phyloP scores from a whole-genome alignment of 2,797 vertebrate genomes.

The Eulemur coronatus region DNA sequence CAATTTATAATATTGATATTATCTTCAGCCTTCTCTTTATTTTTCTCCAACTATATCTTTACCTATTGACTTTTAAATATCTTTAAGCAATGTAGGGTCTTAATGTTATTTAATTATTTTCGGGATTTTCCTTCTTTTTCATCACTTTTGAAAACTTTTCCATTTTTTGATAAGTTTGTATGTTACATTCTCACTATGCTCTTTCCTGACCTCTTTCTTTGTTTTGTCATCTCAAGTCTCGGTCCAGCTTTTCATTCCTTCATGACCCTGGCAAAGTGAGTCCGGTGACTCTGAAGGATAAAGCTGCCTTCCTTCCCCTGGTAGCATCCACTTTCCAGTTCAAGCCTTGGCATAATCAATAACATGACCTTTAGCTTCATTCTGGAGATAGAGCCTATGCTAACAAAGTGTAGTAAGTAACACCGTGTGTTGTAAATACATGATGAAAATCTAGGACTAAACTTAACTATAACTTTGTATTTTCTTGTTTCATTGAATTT shows the following conservation, averaged over 20 bases:
- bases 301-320: neutral
- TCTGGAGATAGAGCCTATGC: neutral
- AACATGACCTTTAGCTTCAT: neutral
- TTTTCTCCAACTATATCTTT: neutral
- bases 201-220: neutral
- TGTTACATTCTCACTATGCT: neutral
- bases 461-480: neutral
- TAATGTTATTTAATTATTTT: neutral
- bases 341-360: neutral
- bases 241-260: conserved; percentile 37
- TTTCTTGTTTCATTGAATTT: neutral
- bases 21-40: neutral
- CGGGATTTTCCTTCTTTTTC: neutral
- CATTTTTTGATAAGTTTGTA: neutral
- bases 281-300: neutral
- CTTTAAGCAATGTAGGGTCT: neutral
- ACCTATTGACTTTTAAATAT: neutral
- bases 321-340: neutral
- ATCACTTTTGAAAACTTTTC: neutral
- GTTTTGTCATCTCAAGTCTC: neutral
- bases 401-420: neutral
- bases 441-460: neutral
- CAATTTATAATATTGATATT: neutral
- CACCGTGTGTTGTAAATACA: neutral
- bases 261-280: conserved; percentile 16